Evolutionary conservation across 1,140 invertebrate genomes (phyloP).

Genomic region (Cheumatopsyche charites): DNA sequence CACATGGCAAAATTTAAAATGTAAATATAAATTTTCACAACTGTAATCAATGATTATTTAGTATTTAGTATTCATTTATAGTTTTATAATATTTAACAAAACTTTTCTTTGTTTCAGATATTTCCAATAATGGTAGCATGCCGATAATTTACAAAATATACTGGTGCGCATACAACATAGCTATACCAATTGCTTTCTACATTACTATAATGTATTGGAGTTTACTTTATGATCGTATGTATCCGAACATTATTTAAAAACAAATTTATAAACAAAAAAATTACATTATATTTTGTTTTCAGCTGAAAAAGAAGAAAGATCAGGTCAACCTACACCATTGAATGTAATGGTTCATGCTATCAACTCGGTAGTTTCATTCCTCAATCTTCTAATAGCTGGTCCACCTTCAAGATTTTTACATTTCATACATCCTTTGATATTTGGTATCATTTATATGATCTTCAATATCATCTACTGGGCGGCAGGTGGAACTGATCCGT

Average conservation of each 20-base stretch:
- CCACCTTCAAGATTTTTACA: conserved; percentile 72
- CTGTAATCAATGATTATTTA: too few relatives aligned
- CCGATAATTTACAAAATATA: conserved; percentile 64
- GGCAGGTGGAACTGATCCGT: conserved; percentile 75
- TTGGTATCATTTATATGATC: conserved; percentile 68
- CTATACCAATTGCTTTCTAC: conserved; percentile 65
- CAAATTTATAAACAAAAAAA: not conserved
- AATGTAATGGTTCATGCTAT: conserved; percentile 75
- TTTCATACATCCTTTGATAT: conserved; percentile 69
- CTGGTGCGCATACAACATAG: conserved; percentile 67
- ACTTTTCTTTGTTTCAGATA: conserved; percentile 52
- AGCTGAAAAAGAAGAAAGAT: not conserved
- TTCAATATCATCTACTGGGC: conserved; percentile 77
- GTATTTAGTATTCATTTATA: too few relatives aligned
- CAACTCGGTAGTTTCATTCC: conserved; percentile 73
- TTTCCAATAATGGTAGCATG: conserved; percentile 49
- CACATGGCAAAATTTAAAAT: too few relatives aligned
- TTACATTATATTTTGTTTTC: not conserved
- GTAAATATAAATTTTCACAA: too few relatives aligned
- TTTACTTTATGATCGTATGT: conserved; percentile 62
- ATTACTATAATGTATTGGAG: conserved; percentile 72
- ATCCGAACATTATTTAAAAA: not conserved
- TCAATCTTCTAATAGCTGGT: conserved; percentile 71
- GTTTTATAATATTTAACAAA: not conserved
- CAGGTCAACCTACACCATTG: conserved; percentile 56